These are phyloP conservation scores for Euproctis similis DNA, from an alignment of 2,888 invertebrate genomes.

Conservation along the genomic window DNA sequence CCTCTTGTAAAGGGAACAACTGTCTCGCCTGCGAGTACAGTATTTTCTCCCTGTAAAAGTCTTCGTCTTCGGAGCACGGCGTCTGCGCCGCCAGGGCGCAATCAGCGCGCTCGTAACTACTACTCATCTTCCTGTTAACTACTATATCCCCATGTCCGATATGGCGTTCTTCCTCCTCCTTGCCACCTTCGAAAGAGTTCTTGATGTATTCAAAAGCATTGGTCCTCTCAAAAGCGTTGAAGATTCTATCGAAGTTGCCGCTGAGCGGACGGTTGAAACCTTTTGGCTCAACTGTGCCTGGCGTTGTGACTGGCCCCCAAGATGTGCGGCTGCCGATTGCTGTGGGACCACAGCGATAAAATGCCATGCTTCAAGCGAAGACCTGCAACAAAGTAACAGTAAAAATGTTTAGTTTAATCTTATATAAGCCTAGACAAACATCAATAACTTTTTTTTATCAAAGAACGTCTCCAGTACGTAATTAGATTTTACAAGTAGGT, in stretches of 20 bases:
- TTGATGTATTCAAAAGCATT: constrained; percentile 66
- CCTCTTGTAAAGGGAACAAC: constrained; percentile 88
- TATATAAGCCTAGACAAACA: too few relatives aligned
- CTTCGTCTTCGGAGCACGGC: constrained; percentile 76
- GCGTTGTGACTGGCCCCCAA: constrained; percentile 77
- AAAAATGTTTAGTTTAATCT: too few relatives aligned
- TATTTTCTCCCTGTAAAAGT: constrained; percentile 83
- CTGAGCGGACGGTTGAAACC: constrained; percentile 59
- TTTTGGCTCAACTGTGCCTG: constrained; percentile 51
- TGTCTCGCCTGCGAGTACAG: constrained; percentile 86
- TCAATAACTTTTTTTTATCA: too few relatives aligned
- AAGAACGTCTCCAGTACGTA: too few relatives aligned
- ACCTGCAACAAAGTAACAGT: constrained; percentile 27
- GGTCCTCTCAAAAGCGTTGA: constrained; percentile 68
- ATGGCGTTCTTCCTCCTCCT: constrained; percentile 42
- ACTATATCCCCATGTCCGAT: constrained; percentile 59
- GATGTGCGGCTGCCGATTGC: constrained; percentile 67
- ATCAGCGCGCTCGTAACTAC: constrained; percentile 66
- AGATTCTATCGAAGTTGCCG: constrained; percentile 68
- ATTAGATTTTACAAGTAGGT: too few relatives aligned
- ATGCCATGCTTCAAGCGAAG: constrained; percentile 49
- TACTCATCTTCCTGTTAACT: constrained; percentile 63
- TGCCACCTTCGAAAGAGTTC: constrained; percentile 35
- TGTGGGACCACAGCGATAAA: constrained; percentile 64
- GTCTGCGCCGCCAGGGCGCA: constrained; percentile 70